These are phyloP conservation scores for Halcyon malimbica DNA, from an alignment of 2,113 vertebrate genomes.

Conservation along the genomic window DNA sequence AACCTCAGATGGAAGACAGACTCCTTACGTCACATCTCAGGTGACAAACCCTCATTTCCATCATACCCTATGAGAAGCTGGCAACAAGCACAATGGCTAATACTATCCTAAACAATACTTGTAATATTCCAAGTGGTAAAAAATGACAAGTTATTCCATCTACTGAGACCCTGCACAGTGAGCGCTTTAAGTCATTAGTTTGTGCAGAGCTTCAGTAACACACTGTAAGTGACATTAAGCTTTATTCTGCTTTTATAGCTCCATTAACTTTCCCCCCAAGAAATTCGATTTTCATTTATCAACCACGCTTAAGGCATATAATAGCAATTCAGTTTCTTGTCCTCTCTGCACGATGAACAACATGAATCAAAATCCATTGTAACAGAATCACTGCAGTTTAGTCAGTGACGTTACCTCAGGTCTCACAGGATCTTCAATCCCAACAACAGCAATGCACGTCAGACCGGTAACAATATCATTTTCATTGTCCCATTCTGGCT, in stretches of 20 bases:
- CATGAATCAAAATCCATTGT: not conserved
- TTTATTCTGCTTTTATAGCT: constrained; percentile 54
- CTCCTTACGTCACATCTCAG: not conserved
- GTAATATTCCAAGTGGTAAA: not conserved
- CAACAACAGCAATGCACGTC: constrained; percentile 94
- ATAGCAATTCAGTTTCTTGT: not conserved
- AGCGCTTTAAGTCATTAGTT: constrained; percentile 56
- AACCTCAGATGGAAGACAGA: not conserved
- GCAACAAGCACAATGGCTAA: not conserved
- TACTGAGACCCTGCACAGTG: constrained; percentile 17
- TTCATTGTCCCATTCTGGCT: constrained; percentile 98
- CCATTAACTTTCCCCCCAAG: constrained; percentile 31
- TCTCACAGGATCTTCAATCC: constrained; percentile 97
- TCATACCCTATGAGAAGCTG: not conserved
- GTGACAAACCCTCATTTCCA: not conserved
- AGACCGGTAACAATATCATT: constrained; percentile 92
- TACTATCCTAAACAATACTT: not conserved
- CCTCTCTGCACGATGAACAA: not conserved
- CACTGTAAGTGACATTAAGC: constrained; percentile 43
- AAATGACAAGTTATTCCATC: not conserved
- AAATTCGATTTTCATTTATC: constrained; percentile 50
- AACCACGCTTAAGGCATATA: not conserved
- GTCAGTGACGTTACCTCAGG: constrained; percentile 82
- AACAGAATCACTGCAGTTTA: not conserved
- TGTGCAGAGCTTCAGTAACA: constrained; percentile 11